These are phyloP conservation scores for Aleiodes leptofemur DNA, from an alignment of 2,888 invertebrate genomes.

Conservation along the genomic window DNA sequence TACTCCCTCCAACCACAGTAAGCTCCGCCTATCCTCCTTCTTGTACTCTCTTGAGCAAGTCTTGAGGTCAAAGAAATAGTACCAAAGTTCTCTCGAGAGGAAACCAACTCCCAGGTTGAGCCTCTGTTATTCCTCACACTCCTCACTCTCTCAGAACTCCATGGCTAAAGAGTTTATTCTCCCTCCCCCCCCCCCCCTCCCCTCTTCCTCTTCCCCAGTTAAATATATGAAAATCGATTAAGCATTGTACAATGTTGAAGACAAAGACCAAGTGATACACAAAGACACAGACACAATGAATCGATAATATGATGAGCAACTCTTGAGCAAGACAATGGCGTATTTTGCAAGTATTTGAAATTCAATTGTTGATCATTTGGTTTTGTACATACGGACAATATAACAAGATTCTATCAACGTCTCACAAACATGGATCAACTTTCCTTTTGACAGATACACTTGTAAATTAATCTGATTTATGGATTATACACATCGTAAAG, in stretches of 20 bases:
- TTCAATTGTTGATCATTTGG: constrained; percentile 2
- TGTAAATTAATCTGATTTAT: neutral
- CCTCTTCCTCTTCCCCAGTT: neutral
- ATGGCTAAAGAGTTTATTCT: constrained; percentile 4
- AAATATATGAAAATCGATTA: constrained; percentile 28
- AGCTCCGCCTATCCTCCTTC: constrained; percentile 18
- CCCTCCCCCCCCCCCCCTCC: neutral
- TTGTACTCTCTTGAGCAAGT: constrained; percentile 13
- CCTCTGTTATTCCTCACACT: constrained; percentile 13
- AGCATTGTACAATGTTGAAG: neutral
- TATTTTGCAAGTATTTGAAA: constrained; percentile 15
- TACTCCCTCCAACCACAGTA: neutral
- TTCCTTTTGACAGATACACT: neutral
- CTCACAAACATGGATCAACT: neutral
- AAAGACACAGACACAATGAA: constrained; percentile 13
- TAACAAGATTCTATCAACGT: too few species aligned
- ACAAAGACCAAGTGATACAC: constrained; percentile 1
- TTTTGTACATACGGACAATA: too few species aligned
- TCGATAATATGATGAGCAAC: constrained; percentile 22
- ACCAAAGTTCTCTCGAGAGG: neutral
- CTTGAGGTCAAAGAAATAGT: constrained; percentile 8
- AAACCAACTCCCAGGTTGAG: neutral
- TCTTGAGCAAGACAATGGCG: constrained; percentile 17
- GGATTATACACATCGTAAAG: constrained; percentile 2
- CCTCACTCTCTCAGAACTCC: constrained; percentile 16